phyloP scores from a whole-genome alignment of 2,888 invertebrate genomes.

The Plutella xylostella region DNA sequence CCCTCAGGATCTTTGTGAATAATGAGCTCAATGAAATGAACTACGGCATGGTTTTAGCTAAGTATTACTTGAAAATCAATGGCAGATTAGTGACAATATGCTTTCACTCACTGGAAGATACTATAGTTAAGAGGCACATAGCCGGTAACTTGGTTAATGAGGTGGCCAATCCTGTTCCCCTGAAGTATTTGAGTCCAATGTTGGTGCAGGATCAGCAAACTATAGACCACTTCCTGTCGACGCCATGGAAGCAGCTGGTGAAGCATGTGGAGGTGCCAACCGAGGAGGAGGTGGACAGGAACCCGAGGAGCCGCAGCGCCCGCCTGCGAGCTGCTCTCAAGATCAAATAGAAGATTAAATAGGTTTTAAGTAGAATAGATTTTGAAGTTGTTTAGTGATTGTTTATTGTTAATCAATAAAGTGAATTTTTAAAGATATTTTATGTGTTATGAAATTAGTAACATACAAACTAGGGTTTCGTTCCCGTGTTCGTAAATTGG shows the following conservation, averaged over 20 bases:
- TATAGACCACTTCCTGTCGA: conserved; percentile 71
- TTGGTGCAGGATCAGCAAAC: conserved; percentile 71
- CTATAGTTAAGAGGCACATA: conserved; percentile 91
- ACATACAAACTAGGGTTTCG: too few relatives aligned
- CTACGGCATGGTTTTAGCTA: conserved; percentile 84
- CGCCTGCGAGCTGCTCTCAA: conserved; percentile 88
- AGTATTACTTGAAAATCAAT: conserved; percentile 79
- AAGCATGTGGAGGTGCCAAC: conserved; percentile 85
- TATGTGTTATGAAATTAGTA: too few relatives aligned
- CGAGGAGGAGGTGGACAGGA: conserved; percentile 78
- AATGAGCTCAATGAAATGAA: conserved; percentile 96
- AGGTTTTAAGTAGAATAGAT: too few relatives aligned
- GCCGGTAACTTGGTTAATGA: conserved; percentile 80
- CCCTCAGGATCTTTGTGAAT: conserved; percentile 94
- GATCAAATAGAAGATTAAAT: conserved; percentile 71
- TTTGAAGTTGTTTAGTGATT: too few relatives aligned
- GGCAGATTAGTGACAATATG: conserved; percentile 86
- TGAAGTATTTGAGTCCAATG: conserved; percentile 77
- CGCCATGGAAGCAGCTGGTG: conserved; percentile 82
- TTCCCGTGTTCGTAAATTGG: too few relatives aligned
- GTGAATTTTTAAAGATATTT: too few relatives aligned
- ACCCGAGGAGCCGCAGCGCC: conserved; percentile 91
- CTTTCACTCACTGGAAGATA: conserved; percentile 95
- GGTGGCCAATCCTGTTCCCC: conserved; percentile 75
- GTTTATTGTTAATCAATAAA: too few relatives aligned